Evolutionary conservation across 2,797 vertebrate genomes (phyloP).

Genomic region (Discoglossus pictus): DNA sequence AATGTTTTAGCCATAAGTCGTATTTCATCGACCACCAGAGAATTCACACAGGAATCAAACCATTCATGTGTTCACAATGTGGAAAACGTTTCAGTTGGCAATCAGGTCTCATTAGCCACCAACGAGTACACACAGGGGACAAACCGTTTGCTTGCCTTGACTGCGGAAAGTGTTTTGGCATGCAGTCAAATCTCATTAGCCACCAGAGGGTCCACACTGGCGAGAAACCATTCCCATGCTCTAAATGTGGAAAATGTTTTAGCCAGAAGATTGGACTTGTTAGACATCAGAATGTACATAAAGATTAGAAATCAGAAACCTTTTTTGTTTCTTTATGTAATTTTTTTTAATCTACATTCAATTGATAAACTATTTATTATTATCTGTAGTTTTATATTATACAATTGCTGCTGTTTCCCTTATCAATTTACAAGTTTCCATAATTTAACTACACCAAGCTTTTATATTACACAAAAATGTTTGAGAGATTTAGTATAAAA

Average conservation of each 20-base stretch:
- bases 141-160: conserved; percentile 63
- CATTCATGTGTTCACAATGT: conserved; percentile 59
- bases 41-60: conserved; percentile 63
- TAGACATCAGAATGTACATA: conserved; percentile 73
- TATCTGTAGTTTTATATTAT: too few species aligned
- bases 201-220: conserved; percentile 75
- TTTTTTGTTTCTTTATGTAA: too few species aligned
- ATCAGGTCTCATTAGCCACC: conserved; percentile 60
- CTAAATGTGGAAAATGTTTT: conserved; percentile 74
- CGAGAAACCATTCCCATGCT: conserved; percentile 70
- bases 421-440: too few species aligned
- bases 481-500: too few species aligned
- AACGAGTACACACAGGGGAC: conserved; percentile 62
- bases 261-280: conserved; percentile 75
- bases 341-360: too few species aligned
- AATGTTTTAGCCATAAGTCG: conserved; percentile 57
- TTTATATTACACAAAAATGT: too few species aligned
- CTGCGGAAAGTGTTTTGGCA: conserved; percentile 49
- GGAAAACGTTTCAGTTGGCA: conserved; percentile 60
- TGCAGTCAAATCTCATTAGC: conserved; percentile 20
- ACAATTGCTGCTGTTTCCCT: too few species aligned
- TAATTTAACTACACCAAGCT: too few species aligned
- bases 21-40: conserved; percentile 60
- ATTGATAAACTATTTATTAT: too few species aligned
- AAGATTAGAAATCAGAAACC: too few species aligned